Evolutionary conservation across 2,888 invertebrate species (phyloP), one percentile per base, ranked within the genome.

Genomic region (Leucoma salicis): DNA sequence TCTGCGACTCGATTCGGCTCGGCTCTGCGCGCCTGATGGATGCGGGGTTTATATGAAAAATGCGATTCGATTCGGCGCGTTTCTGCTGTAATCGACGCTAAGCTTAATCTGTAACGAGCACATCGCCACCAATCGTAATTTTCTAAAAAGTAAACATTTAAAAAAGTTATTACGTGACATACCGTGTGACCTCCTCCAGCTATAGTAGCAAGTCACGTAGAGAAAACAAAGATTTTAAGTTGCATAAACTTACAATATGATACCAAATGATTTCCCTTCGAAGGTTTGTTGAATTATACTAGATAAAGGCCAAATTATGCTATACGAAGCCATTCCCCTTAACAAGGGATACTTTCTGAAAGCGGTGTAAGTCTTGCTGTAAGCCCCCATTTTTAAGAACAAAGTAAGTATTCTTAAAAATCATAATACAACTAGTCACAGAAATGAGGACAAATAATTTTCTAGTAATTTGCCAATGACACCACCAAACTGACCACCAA

Each of bases 1-100:
- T n/a, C n/a, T n/a, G n/a, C n/a, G n/a, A n/a, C n/a, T n/a, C n/a
- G n/a, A n/a, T n/a, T n/a, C n/a, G n/a, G n/a, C n/a, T n/a, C n/a
- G n/a, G n/a, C n/a, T n/a, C n/a, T n/a, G n/a, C n/a, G n/a, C n/a
- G n/a, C n/a, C n/a, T n/a, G n/a, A n/a, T n/a, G n/a, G n/a, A n/a
- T n/a, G n/a, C n/a, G n/a, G n/a, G n/a, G n/a, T n/a, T n/a, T n/a
- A n/a, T n/a, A n/a, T n/a, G n/a, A n/a, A n/a, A n/a, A n/a, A n/a
- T n/a, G n/a, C n/a, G 92, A 91, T 47, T 90, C 92, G 35, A 92
- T 92, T 14, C 96, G 96, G 94, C 95, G 95, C 76, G 96, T 87
- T 38, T 91, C 89, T 57, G 92, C 92, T 11, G 95, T 94, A 36
- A 95, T 77, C 70, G 92, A 93, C 33, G 97, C 85, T 96, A 96